Evolutionary conservation across 1,140 invertebrate genomes (phyloP), one percentile per base, ranked within the genome.

Genomic region (Micrasema minimum): DNA sequence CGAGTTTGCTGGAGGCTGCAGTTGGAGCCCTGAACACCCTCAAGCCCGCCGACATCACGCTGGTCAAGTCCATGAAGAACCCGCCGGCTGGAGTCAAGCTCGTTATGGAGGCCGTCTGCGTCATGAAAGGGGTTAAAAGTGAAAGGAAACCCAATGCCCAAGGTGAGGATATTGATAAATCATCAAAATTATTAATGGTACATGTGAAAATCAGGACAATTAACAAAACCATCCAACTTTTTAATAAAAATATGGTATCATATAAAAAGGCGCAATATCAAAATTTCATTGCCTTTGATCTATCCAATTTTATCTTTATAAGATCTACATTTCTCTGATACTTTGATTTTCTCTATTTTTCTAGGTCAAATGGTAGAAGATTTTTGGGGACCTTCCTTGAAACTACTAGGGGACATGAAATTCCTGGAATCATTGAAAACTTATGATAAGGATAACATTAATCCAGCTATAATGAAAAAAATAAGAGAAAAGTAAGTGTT

Each of bases 31-130:
- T 99, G 0, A 93, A 98, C 77, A 97, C 96, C 0, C 85, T 99
- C 2, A 98, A 96, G 46, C 90, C 92, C 2, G 87, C 91, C 14
- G 97, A 99, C 82, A 97, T 99, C 57, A 94, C 95, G 20, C 88
- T 97, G 41, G 94, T 99, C 5, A 98, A 97, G 86, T 92, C 96
- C 1, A 99, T 99, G 96, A 98, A 98, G 85, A 96, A 93, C 86
- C 98, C 98, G 2, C 97, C 97, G 0, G 90, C 91, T 77, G 94
- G 93, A 65, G 94, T 99, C 2, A 94, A 93, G 78, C 86, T 99
- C 51, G 95, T 98, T 1, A 96, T 99, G 93, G 97, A 99, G 84
- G 95, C 94, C 55, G 90, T 99, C 71, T 99, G 96, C 78, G 95
- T 99, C 75, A 87, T 99, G 75, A 93, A 95, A 85, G 96, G 95